Percentiles rank a stretch among this genome's conserved stretches.
These are phyloP conservation scores for Spermophilus dauricus DNA, from an alignment of 2,113 vertebrate genomes.

Conservation along the genomic window DNA sequence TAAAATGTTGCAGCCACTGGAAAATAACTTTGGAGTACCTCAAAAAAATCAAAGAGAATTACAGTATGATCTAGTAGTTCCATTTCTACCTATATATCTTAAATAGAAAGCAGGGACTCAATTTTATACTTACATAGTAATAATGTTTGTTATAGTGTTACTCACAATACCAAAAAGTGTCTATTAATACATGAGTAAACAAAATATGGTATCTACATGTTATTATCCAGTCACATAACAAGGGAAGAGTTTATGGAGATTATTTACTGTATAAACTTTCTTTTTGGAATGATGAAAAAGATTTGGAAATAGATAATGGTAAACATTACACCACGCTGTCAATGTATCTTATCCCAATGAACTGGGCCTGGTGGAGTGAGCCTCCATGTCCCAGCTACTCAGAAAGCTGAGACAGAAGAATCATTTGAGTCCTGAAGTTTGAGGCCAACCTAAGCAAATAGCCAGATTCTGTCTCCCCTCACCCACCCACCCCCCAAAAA, in stretches of 20 bases:
- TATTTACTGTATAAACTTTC: too few relatives aligned
- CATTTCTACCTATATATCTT: background rate
- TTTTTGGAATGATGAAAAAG: too few relatives aligned
- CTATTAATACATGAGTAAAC: background rate
- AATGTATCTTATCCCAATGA: too few relatives aligned
- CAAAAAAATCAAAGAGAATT: slow-evolving; percentile 22
- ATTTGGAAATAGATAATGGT: too few relatives aligned
- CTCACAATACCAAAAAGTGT: background rate
- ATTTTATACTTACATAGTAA: background rate
- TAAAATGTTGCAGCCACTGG: background rate
- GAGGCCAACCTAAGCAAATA: too few relatives aligned
- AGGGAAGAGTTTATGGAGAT: background rate
- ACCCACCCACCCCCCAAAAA: too few relatives aligned
- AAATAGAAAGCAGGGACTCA: background rate
- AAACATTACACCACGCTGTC: too few relatives aligned
- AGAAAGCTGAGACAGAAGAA: too few relatives aligned
- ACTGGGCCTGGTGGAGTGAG: too few relatives aligned
- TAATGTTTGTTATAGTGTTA: background rate
- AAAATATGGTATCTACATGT: background rate
- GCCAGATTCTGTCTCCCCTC: too few relatives aligned
- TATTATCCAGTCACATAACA: background rate
- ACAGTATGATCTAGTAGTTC: background rate
- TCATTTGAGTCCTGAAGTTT: too few relatives aligned
- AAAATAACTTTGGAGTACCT: background rate
- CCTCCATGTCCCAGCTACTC: too few relatives aligned